Percentiles rank a stretch among this genome's conserved stretches.
These are phyloP conservation scores for Luscinia luscinia DNA, from an alignment of 2,797 vertebrate genomes.

Conservation along the genomic window DNA sequence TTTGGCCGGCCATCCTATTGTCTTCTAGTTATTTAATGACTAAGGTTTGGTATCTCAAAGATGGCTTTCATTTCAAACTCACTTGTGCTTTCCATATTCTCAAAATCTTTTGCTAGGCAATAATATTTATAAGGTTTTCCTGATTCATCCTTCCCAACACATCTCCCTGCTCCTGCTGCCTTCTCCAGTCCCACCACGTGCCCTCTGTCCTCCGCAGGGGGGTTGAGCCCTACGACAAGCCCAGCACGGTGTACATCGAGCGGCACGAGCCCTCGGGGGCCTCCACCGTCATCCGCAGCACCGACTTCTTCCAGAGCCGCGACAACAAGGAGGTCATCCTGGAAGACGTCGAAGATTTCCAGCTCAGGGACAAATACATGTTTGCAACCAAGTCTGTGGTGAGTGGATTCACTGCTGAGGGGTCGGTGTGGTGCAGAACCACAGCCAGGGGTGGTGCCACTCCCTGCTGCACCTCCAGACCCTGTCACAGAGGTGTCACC, in stretches of 20 bases:
- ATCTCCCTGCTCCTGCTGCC: neutral
- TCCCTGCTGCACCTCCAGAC: neutral
- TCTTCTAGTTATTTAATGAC: too few relatives aligned
- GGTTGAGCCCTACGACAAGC: slow-evolving; percentile 89
- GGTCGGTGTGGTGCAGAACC: accelerated
- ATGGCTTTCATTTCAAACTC: too few relatives aligned
- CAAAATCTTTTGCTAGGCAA: too few relatives aligned
- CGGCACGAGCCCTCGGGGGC: slow-evolving; percentile 90
- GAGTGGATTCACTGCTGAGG: neutral
- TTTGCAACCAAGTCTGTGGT: slow-evolving; percentile 94
- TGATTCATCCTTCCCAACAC: neutral
- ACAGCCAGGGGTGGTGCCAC: accelerated
- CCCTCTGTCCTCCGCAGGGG: slow-evolving; percentile 80
- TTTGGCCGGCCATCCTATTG: too few relatives aligned
- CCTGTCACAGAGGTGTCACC: neutral
- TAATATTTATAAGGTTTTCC: too few relatives aligned
- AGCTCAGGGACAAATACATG: slow-evolving; percentile 96
- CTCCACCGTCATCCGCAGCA: slow-evolving; percentile 91
- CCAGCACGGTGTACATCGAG: slow-evolving; percentile 90
- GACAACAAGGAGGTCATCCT: slow-evolving; percentile 89
- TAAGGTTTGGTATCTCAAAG: too few relatives aligned
- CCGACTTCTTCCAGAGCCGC: slow-evolving; percentile 94
- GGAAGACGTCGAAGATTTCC: slow-evolving; percentile 92
- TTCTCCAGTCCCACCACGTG: accelerated
- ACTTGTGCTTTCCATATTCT: too few relatives aligned